phyloP scores from a whole-genome alignment of 2,797 vertebrate species.

The Chelidonichthys spinosus region DNA sequence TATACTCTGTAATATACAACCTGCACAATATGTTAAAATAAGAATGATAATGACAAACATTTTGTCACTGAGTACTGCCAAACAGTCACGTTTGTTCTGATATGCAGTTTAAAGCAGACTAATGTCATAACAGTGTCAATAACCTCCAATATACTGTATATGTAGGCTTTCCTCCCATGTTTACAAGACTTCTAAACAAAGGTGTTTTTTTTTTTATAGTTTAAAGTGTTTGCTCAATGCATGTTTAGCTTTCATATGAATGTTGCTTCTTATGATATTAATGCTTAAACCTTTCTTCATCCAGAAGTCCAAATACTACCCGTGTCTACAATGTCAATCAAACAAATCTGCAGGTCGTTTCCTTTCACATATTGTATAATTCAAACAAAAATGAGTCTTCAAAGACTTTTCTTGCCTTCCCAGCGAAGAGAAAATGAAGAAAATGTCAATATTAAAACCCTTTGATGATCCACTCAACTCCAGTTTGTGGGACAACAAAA shows the following conservation, averaged over 20 bases:
- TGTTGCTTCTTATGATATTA: not conserved
- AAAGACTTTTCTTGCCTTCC: not conserved
- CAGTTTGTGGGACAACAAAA: not conserved
- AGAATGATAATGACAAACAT: conserved; percentile 4
- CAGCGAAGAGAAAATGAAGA: not conserved
- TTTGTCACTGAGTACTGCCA: conserved; percentile 38
- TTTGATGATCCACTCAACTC: not conserved
- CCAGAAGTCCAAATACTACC: not conserved
- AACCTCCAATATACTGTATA: not conserved
- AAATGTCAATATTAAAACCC: not conserved
- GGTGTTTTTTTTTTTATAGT: conserved; percentile 19
- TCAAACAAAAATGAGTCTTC: not conserved
- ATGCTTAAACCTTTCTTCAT: not conserved
- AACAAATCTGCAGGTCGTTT: conserved; percentile 14
- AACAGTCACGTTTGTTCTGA: conserved; percentile 22
- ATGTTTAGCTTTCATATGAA: conserved; percentile 23
- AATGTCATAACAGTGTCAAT: conserved; percentile 5
- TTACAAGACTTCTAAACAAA: conserved; percentile 10
- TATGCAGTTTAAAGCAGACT: conserved; percentile 9
- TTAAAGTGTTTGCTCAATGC: conserved; percentile 20
- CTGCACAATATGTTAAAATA: conserved; percentile 21
- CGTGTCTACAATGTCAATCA: conserved; percentile 22
- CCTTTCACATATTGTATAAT: not conserved
- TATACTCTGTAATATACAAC: conserved; percentile 27
- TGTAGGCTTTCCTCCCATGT: conserved; percentile 2